Conservation (phyloP, 2,797 vertebrate species). For the Tamandua tetradactyla region DNA sequence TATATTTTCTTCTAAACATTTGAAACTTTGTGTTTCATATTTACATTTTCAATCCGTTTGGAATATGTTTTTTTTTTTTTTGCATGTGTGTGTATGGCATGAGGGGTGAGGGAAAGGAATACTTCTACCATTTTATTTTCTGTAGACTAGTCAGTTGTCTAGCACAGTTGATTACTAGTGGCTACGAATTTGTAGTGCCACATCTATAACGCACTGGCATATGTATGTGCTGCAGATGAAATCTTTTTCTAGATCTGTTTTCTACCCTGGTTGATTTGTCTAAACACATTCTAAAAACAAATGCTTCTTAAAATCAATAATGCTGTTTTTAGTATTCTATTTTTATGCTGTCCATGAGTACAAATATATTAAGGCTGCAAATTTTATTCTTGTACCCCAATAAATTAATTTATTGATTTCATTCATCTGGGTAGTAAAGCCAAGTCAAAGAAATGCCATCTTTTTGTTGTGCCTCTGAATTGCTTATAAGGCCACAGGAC, state of each 20-base stretch:
- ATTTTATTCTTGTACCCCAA: background rate
- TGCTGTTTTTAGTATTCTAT: background rate
- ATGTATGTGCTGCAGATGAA: background rate
- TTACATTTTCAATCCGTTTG: background rate
- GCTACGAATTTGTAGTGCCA: no score
- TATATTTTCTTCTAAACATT: background rate
- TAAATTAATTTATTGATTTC: accelerated
- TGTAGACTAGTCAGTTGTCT: background rate
- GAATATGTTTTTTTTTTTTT: background rate
- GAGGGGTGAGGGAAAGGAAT: background rate
- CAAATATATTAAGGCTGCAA: background rate
- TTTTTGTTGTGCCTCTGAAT: background rate
- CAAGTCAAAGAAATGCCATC: background rate
- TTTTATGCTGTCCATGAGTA: background rate
- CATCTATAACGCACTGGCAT: background rate
- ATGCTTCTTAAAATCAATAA: background rate
- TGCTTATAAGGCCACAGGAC: background rate
- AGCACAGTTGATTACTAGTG: background rate
- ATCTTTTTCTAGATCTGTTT: background rate
- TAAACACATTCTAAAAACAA: background rate
- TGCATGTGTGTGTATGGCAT: background rate
- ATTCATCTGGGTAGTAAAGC: background rate
- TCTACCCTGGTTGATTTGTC: background rate
- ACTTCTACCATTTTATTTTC: background rate
- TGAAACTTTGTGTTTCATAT: background rate